Evolutionary conservation across 1,140 invertebrate species (phyloP).

Genomic region (Caenorhabditis briggsae): DNA sequence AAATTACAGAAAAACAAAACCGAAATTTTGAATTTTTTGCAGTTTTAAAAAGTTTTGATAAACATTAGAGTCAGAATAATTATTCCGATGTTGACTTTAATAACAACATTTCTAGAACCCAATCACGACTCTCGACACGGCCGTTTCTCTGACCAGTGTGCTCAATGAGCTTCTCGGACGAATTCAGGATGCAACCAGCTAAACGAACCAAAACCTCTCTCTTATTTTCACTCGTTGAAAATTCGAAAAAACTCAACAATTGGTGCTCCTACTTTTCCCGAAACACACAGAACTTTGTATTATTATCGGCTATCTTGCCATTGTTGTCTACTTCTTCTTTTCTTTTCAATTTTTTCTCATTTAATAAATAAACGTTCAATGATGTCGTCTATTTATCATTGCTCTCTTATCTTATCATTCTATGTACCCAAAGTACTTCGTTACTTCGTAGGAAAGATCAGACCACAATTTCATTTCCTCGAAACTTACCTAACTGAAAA

Average conservation of each 20-base stretch:
- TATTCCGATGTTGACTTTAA: no score
- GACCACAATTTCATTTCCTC: neutral
- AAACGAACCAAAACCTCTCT: neutral
- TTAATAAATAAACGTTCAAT: slow-evolving; percentile 44
- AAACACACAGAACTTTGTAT: neutral
- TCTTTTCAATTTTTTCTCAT: neutral
- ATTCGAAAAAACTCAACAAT: neutral
- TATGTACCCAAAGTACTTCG: neutral
- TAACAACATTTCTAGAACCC: slow-evolving; percentile 47
- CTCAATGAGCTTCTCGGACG: slow-evolving; percentile 29
- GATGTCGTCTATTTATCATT: neutral
- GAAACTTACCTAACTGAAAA: slow-evolving; percentile 29
- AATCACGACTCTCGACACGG: slow-evolving; percentile 3
- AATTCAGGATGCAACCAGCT: slow-evolving; percentile 34
- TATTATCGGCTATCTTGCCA: slow-evolving; percentile 54
- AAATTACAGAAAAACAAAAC: no score
- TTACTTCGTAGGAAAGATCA: slow-evolving; percentile 9
- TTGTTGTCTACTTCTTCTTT: neutral
- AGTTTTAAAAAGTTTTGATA: neutral
- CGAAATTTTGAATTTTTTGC: neutral
- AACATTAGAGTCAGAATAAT: no score
- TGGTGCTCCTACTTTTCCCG: slow-evolving; percentile 30
- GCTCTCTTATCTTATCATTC: neutral
- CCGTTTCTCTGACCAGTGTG: slow-evolving; percentile 28
- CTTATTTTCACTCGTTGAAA: slow-evolving; percentile 46